Conservation (phyloP, 2,888 invertebrate genomes). For the Muschampia plurimacula region DNA sequence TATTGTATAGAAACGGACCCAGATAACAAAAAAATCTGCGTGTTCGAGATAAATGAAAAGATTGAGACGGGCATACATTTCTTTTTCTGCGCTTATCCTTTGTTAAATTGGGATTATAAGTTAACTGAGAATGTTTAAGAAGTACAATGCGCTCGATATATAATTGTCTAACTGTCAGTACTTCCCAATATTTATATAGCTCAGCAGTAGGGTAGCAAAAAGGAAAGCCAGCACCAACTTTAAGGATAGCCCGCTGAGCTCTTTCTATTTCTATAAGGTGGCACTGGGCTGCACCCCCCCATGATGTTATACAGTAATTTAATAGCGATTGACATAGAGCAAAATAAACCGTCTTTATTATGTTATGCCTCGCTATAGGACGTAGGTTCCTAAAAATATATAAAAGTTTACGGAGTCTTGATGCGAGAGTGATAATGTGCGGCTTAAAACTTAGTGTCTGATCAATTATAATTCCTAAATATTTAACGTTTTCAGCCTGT, state of each 20-base stretch:
- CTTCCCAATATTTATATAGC: background rate
- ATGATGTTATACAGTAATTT: slow-evolving; percentile 6
- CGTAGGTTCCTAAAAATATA: slow-evolving; percentile 8
- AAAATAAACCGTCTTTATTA: slow-evolving; percentile 6
- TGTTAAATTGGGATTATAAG: background rate
- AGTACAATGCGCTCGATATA: background rate
- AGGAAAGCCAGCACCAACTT: slow-evolving; percentile 10
- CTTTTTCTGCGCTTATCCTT: slow-evolving; percentile 6
- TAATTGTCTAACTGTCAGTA: background rate
- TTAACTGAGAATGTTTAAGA: background rate
- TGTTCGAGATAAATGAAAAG: background rate
- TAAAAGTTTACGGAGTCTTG: slow-evolving; percentile 15
- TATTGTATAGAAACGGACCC: background rate
- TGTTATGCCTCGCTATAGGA: background rate
- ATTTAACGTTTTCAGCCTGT: slow-evolving; percentile 1
- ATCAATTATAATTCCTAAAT: slow-evolving; percentile 12
- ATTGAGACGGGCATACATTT: background rate
- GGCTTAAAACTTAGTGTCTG: slow-evolving; percentile 15
- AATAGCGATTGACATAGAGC: slow-evolving; percentile 7
- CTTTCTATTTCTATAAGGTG: slow-evolving; percentile 29
- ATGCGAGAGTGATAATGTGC: background rate
- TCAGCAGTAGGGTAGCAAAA: slow-evolving; percentile 6
- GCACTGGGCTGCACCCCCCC: slow-evolving; percentile 18
- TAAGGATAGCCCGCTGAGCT: slow-evolving; percentile 14
- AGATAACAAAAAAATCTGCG: background rate